These are phyloP conservation scores for Actinopyga echinites DNA, from an alignment of 53 echinoderm and acorn worm genomes.

Conservation along the genomic window DNA sequence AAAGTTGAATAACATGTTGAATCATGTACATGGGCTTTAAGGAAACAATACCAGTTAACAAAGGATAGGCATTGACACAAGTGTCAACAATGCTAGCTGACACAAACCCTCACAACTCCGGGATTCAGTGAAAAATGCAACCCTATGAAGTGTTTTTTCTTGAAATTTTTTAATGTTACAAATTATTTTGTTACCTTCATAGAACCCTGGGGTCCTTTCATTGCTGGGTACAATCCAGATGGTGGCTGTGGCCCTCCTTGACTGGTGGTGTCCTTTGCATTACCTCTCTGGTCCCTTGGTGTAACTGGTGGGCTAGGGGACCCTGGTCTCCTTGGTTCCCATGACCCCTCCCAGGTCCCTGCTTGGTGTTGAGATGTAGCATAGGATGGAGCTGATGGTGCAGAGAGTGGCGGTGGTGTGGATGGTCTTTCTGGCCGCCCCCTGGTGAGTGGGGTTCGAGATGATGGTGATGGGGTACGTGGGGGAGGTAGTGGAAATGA, in stretches of 20 bases:
- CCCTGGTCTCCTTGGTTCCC: conserved; percentile 59
- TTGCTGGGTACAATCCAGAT: conserved; percentile 1
- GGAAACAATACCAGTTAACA: too few relatives aligned
- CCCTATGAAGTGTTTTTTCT: too few relatives aligned
- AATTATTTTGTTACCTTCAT: conserved; percentile 40
- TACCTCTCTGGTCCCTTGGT: neutral
- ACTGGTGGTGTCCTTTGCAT: neutral
- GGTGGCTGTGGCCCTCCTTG: conserved; percentile 5
- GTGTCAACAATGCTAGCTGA: too few relatives aligned
- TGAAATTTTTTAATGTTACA: too few relatives aligned
- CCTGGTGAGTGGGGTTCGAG: conserved; percentile 29
- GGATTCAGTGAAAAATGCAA: too few relatives aligned
- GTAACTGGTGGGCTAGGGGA: conserved; percentile 44
- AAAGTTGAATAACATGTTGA: too few relatives aligned
- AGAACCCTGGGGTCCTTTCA: neutral
- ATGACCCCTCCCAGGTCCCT: conserved; percentile 56
- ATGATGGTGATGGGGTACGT: conserved; percentile 21
- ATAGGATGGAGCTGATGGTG: neutral
- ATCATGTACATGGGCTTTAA: too few relatives aligned
- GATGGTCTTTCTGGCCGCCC: conserved; percentile 22
- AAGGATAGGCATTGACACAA: too few relatives aligned
- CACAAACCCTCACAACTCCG: too few relatives aligned
- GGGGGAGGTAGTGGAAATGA: conserved; percentile 19
- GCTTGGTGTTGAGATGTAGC: neutral
- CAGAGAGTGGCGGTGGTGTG: neutral